Evolutionary conservation across 2,113 vertebrate species (phyloP), one percentile per base, ranked within the genome.

Genomic region (Labrus mixtus): DNA sequence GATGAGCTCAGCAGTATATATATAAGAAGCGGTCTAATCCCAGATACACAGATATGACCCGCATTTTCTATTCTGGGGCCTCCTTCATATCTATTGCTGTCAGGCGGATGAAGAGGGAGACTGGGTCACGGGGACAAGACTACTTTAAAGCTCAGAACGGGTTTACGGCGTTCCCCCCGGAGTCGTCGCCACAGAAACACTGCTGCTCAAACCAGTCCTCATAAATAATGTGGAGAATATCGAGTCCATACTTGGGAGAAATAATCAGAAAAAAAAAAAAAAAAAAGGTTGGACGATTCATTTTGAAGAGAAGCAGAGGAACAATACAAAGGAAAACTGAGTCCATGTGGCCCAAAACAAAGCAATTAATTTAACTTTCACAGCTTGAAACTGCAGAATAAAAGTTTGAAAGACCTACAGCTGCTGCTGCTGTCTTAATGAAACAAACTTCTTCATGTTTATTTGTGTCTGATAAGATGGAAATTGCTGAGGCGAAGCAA

Each of bases 201-300:
- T 29, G 70, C 76, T 1, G 55, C 68, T 85, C 19, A 36, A 50
- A 66, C 61, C 56, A 53, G 60, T 59, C 10, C 2, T 41, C 56
- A 81, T 87, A 70, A 85, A 91, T 90, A 88, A 92, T 76, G 69
- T 19, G 82, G 75, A 65, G 25, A 37, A 64, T 85, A 76, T 80
- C 48, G 84, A 86, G 76, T 56, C 61, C 20, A 50, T 25, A 1
- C 15, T 17, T 12, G 19, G 33, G n/a, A 63, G 6, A 16, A 8
- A 68, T 43, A 66, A 23, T n/a, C 43, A 0, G 6, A 1, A 23
- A 51, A 57, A 63, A 20, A 39, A 56, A 62, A 57, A 63, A 20
- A 39, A 56, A 62, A 20, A 68, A 19, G 45, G 25, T 71, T 23
- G 37, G 54, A 23, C 25, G 41, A 50, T 54, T 25, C 3, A 39